Evolutionary conservation across 2,888 invertebrate species (phyloP), one percentile per base, ranked within the genome.

Genomic region (Aphidius colemani): DNA sequence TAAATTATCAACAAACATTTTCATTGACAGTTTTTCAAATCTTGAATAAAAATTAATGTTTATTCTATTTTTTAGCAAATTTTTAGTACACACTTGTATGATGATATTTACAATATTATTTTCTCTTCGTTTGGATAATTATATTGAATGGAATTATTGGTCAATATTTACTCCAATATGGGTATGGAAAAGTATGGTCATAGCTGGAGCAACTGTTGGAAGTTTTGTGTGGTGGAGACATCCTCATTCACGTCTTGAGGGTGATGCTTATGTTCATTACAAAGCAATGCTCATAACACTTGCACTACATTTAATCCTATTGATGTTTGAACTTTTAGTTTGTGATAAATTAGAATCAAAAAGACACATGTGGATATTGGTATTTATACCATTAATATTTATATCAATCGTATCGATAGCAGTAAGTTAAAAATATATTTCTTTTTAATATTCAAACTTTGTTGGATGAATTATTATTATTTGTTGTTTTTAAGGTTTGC

Each of bases 231-330:
- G 98, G 96, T 95, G 95, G 90, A 88, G 93, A 74, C 93, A 95
- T 85, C 98, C 98, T 57, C 96, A 96, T 78, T 95, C 95, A 83
- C 94, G 98, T 81, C 85, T 95, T 74, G 98, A 98, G 85, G 95
- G 95, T 71, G 95, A 96, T 85, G 94, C 96, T 7, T 96, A 97
- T 82, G 92, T 96, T 48, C 98, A 99, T 83, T 99, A 96, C 83
- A 97, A 97, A 83, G 96, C 97, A 11, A 98, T 99, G 98, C 86
- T 98, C 66, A 95, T 98, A 80, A 96, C 95, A 68, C 87, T 97
- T 72, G 94, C 96, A 53, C 88, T 98, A 76, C 98, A 99, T 82
- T 85, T 98, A 67, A 93, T 98, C 72, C 85, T 99, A 69, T 85
- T 98, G 40, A 95, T 97, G 93, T 99, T 99, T 84, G 98, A 98